These are phyloP conservation scores for Echinops telfairi DNA, from an alignment of 2,113 vertebrate genomes.

Conservation along the genomic window DNA sequence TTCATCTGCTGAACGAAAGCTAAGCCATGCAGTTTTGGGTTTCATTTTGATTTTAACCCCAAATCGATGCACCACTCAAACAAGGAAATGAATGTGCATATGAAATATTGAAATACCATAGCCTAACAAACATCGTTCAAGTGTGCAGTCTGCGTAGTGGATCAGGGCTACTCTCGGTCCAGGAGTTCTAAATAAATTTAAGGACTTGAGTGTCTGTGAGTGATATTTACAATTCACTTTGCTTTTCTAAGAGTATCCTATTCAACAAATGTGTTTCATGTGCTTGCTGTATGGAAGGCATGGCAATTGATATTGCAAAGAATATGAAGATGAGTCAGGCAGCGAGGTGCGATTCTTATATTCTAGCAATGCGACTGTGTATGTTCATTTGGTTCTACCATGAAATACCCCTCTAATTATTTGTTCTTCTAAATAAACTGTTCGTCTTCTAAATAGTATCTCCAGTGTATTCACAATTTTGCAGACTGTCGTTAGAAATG, in stretches of 20 bases:
- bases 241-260: not conserved
- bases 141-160: not conserved
- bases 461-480: constrained; percentile 44
- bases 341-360: constrained; percentile 52
- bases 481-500: constrained; percentile 42
- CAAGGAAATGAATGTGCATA: constrained; percentile 31
- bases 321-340: constrained; percentile 9
- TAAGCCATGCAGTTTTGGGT: constrained; percentile 8
- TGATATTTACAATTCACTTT: constrained; percentile 57
- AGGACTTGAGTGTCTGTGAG: not conserved
- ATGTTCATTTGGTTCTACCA: constrained; percentile 42
- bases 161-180: not conserved
- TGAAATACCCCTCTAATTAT: constrained; percentile 56
- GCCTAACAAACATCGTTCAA: constrained; percentile 45
- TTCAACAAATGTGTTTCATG: constrained; percentile 39
- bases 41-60: constrained; percentile 29
- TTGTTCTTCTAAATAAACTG: constrained; percentile 51
- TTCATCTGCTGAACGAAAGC: constrained; percentile 5
- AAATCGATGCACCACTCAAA: not conserved
- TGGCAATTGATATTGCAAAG: constrained; percentile 18
- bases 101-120: constrained; percentile 49
- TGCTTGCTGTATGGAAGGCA: constrained; percentile 41
- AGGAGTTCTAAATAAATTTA: constrained; percentile 54
- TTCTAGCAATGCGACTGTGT: not conserved
- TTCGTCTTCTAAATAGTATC: not conserved